These are phyloP conservation scores for Passer domesticus DNA, from an alignment of 2,113 vertebrate species.

Conservation along the genomic window DNA sequence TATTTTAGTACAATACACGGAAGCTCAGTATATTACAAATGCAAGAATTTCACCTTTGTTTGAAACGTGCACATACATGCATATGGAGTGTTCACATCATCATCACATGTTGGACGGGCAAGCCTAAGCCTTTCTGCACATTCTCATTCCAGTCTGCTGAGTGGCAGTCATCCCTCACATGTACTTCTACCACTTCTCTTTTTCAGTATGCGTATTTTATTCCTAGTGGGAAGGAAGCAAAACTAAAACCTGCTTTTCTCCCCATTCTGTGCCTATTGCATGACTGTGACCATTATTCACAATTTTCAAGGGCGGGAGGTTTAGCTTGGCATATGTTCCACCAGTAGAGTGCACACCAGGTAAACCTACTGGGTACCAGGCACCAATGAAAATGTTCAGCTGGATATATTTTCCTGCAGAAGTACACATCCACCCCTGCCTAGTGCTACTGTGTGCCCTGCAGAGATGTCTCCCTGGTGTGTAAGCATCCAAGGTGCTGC, in stretches of 20 bases:
- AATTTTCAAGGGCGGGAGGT: background rate
- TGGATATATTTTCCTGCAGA: background rate
- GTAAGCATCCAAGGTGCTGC: fast-evolving
- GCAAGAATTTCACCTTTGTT: background rate
- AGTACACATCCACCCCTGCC: background rate
- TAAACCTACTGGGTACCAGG: background rate
- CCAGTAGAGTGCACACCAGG: background rate
- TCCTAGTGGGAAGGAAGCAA: background rate
- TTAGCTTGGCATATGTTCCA: background rate
- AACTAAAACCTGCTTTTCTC: background rate
- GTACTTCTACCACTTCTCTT: background rate
- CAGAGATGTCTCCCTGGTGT: background rate
- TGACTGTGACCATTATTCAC: background rate
- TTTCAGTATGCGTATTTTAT: background rate
- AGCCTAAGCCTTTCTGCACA: background rate
- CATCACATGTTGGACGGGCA: background rate
- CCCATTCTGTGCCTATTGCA: background rate
- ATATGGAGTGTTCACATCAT: fast-evolving
- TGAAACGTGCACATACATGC: background rate
- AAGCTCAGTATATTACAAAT: background rate
- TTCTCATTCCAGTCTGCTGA: background rate
- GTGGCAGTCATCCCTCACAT: background rate
- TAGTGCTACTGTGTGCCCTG: fast-evolving
- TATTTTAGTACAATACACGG: background rate
- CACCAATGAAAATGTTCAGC: background rate